Evolutionary conservation across 2,113 vertebrate genomes (phyloP), one percentile per base, ranked within the genome.

Genomic region (Mugil cephalus): DNA sequence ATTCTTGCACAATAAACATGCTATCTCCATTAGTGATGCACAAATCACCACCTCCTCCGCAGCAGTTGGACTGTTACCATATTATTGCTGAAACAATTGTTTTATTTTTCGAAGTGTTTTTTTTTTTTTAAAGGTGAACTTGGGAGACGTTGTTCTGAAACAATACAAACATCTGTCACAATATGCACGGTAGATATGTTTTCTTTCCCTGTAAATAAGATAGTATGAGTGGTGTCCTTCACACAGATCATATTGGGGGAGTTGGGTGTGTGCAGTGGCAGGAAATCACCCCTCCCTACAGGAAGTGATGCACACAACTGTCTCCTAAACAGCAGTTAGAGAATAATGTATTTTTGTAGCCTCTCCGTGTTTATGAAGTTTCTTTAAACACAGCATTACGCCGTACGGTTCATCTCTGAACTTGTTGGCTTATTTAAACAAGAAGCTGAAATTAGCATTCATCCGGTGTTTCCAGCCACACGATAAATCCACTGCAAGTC

Each of bases 221-320:
- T 12, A 35, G 15, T 45, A 50, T 63, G 59, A 63, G 74, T 66
- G 15, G 45, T 13, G n/a, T 48, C 74, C 36, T 69, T 73, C 78
- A 40, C 24, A 42, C 7, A 51, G 36, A 51, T 69, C 21, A 45
- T 40, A 74, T 67, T 74, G 5, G 21, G 55, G 40, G 1, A 10
- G 17, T 53, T 46, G 45, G 45, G 24, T 53, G 54, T 74, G 55
- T 45, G 56, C 21, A 72, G 21, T 15, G 45, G 14, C 43, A 52
- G 67, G 43, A 83, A 81, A 75, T 69, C 3, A 0, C 54, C 51
- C 63, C 46, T 65, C 42, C 18, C n/a, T 10, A 69, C 56, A 74
- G 71, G 34, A 84, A 53, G 43, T 45, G 19, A 71, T 48, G 48
- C 54, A 61, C 18, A 48, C 40, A 76, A 54, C 50, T 40, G 42